These are phyloP conservation scores for Morinoia aosen DNA, from an alignment of 2,888 invertebrate genomes.

Conservation along the genomic window DNA sequence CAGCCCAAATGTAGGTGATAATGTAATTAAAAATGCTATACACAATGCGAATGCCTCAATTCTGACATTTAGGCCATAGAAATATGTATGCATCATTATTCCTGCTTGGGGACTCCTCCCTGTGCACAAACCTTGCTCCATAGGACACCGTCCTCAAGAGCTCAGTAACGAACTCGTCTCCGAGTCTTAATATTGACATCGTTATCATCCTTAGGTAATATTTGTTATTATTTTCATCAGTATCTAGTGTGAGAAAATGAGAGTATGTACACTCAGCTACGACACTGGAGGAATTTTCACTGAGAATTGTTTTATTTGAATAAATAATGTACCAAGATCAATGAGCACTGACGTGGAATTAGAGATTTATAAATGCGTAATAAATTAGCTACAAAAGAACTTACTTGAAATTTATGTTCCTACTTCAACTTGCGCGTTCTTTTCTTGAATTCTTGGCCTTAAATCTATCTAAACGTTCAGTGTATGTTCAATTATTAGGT, in stretches of 20 bases:
- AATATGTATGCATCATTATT: too few relatives aligned
- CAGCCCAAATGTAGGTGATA: neutral
- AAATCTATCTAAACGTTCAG: neutral
- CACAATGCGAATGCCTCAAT: neutral
- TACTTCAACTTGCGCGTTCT: neutral
- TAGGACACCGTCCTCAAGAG: too few relatives aligned
- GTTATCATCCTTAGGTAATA: too few relatives aligned
- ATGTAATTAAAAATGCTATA: neutral
- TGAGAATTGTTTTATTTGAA: neutral
- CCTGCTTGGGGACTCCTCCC: too few relatives aligned
- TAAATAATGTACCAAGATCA: neutral
- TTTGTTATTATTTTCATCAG: too few relatives aligned
- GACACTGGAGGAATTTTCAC: neutral
- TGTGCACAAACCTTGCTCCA: too few relatives aligned
- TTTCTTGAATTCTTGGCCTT: neutral
- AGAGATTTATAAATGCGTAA: neutral
- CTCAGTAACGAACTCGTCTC: too few relatives aligned
- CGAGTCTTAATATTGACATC: too few relatives aligned
- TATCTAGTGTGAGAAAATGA: too few relatives aligned
- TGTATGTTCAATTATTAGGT: neutral
- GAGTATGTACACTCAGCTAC: too few relatives aligned
- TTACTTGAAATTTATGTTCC: too few relatives aligned
- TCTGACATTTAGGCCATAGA: too few relatives aligned
- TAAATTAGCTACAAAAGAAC: neutral
- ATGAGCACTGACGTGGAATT: neutral